phyloP scores from a whole-genome alignment of 2,888 invertebrate genomes.

The Copidosoma aretas region DNA sequence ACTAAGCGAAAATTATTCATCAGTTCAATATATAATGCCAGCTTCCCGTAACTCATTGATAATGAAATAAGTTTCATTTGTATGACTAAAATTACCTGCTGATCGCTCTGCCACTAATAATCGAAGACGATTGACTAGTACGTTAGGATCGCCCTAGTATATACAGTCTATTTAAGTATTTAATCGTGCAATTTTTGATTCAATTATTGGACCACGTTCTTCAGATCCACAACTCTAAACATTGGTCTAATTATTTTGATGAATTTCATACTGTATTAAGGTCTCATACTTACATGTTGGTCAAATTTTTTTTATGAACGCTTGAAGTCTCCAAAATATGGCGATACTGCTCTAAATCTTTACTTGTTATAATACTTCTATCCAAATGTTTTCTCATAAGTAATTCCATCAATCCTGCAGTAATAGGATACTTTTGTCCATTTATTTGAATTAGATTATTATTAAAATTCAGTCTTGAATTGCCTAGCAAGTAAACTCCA shows the following conservation, averaged over 20 bases:
- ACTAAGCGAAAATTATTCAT: neutral
- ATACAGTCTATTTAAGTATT: neutral
- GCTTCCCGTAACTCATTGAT: neutral
- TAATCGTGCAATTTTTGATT: neutral
- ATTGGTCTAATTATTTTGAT: neutral
- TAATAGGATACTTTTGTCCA: neutral
- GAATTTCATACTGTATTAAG: neutral
- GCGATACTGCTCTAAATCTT: neutral
- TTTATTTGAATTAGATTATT: constrained; percentile 4
- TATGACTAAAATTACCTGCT: neutral
- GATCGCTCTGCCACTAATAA: neutral
- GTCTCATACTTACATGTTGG: neutral
- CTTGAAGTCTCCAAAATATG: constrained; percentile 3
- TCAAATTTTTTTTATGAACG: neutral
- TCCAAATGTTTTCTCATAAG: neutral
- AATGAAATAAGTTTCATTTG: constrained; percentile 5
- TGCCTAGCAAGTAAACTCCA: neutral
- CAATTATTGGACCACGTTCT: neutral
- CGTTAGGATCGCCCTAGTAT: neutral
- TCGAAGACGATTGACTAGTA: neutral
- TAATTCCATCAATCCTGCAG: neutral
- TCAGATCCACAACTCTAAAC: neutral
- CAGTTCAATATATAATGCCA: constrained; percentile 1
- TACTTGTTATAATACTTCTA: neutral
- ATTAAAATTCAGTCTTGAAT: constrained; percentile 4